Evolutionary conservation across 2,113 vertebrate species (phyloP).

Genomic region (Otus sunia): DNA sequence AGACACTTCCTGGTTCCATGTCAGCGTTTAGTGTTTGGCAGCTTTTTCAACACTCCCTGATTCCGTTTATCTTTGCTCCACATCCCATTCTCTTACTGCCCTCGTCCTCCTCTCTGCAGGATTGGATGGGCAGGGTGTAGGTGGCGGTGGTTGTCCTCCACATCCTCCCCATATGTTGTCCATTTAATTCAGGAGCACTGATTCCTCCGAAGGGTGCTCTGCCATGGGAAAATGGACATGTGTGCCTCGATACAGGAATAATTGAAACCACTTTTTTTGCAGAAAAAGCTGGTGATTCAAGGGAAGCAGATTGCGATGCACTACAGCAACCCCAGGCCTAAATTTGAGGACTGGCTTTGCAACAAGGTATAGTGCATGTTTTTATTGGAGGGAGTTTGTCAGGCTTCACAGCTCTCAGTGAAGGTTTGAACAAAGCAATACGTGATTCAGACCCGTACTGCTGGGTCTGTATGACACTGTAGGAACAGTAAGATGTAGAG

Average conservation of each 20-base stretch:
- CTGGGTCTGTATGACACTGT: rapidly evolving
- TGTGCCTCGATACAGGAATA: constrained; percentile 75
- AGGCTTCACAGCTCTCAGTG: no score
- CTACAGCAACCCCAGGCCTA: constrained; percentile 97
- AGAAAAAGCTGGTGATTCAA: constrained; percentile 95
- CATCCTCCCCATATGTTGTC: constrained; percentile 84
- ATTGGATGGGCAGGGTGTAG: constrained; percentile 85
- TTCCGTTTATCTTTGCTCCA: constrained; percentile 79
- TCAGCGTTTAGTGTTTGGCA: constrained; percentile 79
- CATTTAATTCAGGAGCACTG: constrained; percentile 85
- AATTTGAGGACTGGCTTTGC: constrained; percentile 99
- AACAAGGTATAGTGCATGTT: constrained; percentile 82
- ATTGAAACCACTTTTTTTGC: constrained; percentile 84
- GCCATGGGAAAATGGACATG: constrained; percentile 83
- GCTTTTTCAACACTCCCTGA: constrained; percentile 82
- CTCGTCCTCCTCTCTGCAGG: constrained; percentile 79
- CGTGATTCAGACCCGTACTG: rapidly evolving
- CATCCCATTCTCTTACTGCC: constrained; percentile 83
- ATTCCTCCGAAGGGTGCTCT: constrained; percentile 96
- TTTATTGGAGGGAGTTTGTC: not conserved
- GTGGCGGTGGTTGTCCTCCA: constrained; percentile 84
- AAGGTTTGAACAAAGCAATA: not conserved
- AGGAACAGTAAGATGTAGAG: not conserved
- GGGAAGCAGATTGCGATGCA: constrained; percentile 97
- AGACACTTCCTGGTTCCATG: constrained; percentile 81